phyloP scores from a whole-genome alignment of 2,888 invertebrate genomes.

The Drosophila engyochracea region DNA sequence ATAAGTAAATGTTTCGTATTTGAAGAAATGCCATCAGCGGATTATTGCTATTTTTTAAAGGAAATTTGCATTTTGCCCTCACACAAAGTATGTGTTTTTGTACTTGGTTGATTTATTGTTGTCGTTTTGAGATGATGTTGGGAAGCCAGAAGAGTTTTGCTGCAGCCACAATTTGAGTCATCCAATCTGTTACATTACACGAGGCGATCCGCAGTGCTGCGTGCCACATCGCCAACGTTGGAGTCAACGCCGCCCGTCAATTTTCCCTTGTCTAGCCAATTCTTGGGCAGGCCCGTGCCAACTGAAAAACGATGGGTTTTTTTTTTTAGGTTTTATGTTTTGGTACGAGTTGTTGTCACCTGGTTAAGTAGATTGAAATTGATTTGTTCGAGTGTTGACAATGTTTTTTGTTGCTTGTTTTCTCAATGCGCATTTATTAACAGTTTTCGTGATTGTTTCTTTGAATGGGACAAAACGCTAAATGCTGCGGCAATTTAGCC shows the following conservation, averaged over 20 bases:
- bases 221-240: constrained; percentile 76
- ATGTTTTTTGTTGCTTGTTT: constrained; percentile 32
- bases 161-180: constrained; percentile 2
- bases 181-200: constrained; percentile 40
- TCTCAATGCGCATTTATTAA: constrained; percentile 78
- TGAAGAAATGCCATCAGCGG: constrained; percentile 40
- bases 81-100: constrained; percentile 40
- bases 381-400: constrained; percentile 21
- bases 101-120: constrained; percentile 40
- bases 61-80: constrained; percentile 10
- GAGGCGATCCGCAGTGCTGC: constrained; percentile 71
- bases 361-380: not conserved
- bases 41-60: constrained; percentile 12
- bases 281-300: constrained; percentile 72
- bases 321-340: constrained; percentile 30
- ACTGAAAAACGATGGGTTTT: constrained; percentile 65
- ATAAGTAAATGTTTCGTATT: constrained; percentile 78
- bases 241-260: constrained; percentile 44
- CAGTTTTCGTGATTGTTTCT: constrained; percentile 34
- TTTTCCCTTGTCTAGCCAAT: constrained; percentile 67
- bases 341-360: constrained; percentile 4
- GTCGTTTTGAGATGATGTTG: not conserved
- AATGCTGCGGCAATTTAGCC: constrained; percentile 61
- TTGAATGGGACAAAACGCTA: constrained; percentile 62
- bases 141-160: constrained; percentile 11